Evolutionary conservation across 2,888 invertebrate species (phyloP).

Genomic region (Elysia crispata): DNA sequence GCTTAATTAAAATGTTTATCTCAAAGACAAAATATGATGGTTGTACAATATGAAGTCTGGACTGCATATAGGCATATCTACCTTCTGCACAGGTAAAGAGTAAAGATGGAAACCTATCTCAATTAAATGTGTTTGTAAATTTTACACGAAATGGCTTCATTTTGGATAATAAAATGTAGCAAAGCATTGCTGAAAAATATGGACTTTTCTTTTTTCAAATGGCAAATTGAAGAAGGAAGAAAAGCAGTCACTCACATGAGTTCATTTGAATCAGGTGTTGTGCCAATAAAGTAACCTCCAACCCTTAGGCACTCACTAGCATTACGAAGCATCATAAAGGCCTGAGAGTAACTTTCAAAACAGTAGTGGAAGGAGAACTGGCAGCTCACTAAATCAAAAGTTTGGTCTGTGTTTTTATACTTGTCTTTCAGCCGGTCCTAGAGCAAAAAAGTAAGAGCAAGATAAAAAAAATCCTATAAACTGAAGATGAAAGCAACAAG

Average conservation of each 20-base stretch:
- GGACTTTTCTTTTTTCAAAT: too few relatives aligned
- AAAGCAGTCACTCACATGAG: slow-evolving; percentile 83
- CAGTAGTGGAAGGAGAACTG: slow-evolving; percentile 98
- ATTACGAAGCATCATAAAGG: slow-evolving; percentile 94
- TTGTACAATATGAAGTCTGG: too few relatives aligned
- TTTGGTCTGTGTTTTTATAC: slow-evolving; percentile 86
- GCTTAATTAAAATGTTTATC: too few relatives aligned
- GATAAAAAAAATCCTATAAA: slow-evolving; percentile 35
- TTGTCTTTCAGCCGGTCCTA: slow-evolving; percentile 78
- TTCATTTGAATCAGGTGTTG: slow-evolving; percentile 95
- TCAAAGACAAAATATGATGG: too few relatives aligned
- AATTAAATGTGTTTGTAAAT: too few relatives aligned
- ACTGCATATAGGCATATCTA: too few relatives aligned
- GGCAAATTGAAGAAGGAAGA: too few relatives aligned
- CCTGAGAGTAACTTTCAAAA: slow-evolving; percentile 82
- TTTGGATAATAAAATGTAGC: too few relatives aligned
- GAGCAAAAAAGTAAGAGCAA: neutral
- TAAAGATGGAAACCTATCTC: too few relatives aligned
- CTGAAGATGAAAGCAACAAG: neutral
- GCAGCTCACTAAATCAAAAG: slow-evolving; percentile 94
- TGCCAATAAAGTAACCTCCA: slow-evolving; percentile 97
- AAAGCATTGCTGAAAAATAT: too few relatives aligned
- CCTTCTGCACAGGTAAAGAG: too few relatives aligned
- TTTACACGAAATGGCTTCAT: too few relatives aligned
- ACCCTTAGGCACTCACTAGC: slow-evolving; percentile 91